Base-by-base conservation (phyloP, 2,113 vertebrate species). In the Channa argus region DNA sequence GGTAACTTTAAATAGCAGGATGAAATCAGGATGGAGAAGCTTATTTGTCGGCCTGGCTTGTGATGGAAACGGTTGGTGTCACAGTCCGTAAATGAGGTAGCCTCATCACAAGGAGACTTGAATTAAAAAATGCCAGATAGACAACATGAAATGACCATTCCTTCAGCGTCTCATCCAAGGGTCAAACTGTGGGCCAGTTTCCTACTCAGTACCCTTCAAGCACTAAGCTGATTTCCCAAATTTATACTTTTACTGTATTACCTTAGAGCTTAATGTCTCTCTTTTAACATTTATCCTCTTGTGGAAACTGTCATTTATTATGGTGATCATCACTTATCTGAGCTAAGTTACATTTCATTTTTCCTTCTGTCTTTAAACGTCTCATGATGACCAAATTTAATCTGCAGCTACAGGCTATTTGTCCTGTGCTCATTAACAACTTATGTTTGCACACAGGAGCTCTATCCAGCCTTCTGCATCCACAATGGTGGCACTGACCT, bases 381-480 rank as follows among this genome's bases (percentile, higher is more conserved):
- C 7, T 66, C 9, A 3, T 44, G 24, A 62, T 55, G 67, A 80
- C 63, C 5, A 24, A n/a, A 41, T 62, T 68, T 37, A 55, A 46
- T 71, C 50, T 12, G 14, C 8, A 34, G 13, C 33, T 5, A 7
- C 51, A 6, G 24, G 15, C 55, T 15, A 39, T 73, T 52, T 45
- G n/a, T 81, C 52, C 51, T n/a, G 12, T 14, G 24, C 37, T 74
- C 41, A 58, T 76, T 15, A 74, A 74, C 46, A 2, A 9, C 37
- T 44, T 34, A 3, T 15, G 1, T 84, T 0, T 89, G 71, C 63
- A 81, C 86, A 15, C 90, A 99, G 98, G 98, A 99, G 91, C 92
- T 99, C 15, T 97, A 99, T 80, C 98, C 98, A 5, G 98, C 97
- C 0, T 99, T 99, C 94, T 99, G 98, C 91, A 97, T 99, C 83